A percentile compares a stretch with the other conserved stretches of the same genome.
Evolutionary conservation across 2,888 invertebrate genomes (phyloP).

Genomic region (Diaperis boleti): DNA sequence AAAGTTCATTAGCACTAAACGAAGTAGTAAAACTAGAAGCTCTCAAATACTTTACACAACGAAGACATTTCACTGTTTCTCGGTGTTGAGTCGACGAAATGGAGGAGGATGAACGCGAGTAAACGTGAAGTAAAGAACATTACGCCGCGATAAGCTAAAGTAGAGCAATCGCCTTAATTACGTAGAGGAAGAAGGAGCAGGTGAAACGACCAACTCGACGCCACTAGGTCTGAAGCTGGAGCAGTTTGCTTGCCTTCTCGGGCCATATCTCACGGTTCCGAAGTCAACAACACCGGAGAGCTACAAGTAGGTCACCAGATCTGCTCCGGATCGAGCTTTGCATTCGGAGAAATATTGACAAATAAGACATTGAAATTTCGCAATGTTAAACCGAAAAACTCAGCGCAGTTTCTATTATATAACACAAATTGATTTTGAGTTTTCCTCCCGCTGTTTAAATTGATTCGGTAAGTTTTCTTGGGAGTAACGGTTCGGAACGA

Average conservation of each 20-base stretch:
- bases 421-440: slow-evolving; percentile 6
- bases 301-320: slow-evolving; percentile 46
- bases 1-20: slow-evolving; percentile 23
- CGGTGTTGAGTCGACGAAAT: slow-evolving; percentile 19
- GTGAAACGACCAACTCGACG: slow-evolving; percentile 36
- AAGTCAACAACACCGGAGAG: slow-evolving; percentile 44
- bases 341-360: slow-evolving; percentile 34
- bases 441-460: slow-evolving; percentile 10
- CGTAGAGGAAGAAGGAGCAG: slow-evolving; percentile 38
- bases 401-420: slow-evolving; percentile 11
- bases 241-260: slow-evolving; percentile 40
- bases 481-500: too few species aligned
- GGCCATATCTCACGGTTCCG: slow-evolving; percentile 38
- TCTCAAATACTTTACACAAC: slow-evolving; percentile 25
- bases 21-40: slow-evolving; percentile 29
- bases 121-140: slow-evolving; percentile 24
- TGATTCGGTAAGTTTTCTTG: not conserved
- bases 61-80: slow-evolving; percentile 21
- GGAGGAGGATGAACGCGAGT: slow-evolving; percentile 2
- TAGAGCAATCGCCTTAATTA: slow-evolving; percentile 40
- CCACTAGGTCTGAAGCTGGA: slow-evolving; percentile 36
- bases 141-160: slow-evolving; percentile 24
- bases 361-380: slow-evolving; percentile 31
- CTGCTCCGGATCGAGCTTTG: slow-evolving; percentile 30
- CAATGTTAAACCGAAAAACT: slow-evolving; percentile 18